Evolutionary conservation across 2,888 invertebrate species (phyloP).

Genomic region (Ceriagrion tenellum): DNA sequence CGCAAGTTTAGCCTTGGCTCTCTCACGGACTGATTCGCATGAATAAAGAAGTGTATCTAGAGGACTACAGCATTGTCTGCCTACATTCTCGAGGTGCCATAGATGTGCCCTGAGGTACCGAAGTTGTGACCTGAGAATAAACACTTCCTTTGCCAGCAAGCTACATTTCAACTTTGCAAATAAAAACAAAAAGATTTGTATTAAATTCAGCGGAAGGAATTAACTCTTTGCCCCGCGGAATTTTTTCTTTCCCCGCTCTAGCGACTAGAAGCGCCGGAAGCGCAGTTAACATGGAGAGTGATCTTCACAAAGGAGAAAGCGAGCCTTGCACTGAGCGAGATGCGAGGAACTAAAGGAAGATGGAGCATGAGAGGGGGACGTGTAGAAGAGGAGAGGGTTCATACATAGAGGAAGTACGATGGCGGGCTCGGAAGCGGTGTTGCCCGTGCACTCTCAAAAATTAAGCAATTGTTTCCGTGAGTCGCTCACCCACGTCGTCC

Average conservation of each 20-base stretch:
- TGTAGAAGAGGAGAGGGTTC: background rate
- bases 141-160: background rate
- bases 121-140: background rate
- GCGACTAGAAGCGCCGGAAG: background rate
- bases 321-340: background rate
- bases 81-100: background rate
- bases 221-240: background rate
- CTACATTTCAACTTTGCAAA: background rate
- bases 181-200: background rate
- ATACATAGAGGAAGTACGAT: background rate
- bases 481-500: background rate
- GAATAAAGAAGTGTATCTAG: background rate
- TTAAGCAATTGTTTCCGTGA: conserved; percentile 36
- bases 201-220: conserved; percentile 22
- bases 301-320: background rate
- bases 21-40: background rate
- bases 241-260: background rate
- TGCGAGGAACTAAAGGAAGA: background rate
- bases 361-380: background rate
- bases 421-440: background rate
- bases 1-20: background rate
- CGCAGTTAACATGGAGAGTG: background rate
- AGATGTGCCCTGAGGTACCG: background rate
- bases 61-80: background rate
- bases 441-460: conserved; percentile 30